Base-by-base conservation (phyloP, 1,140 invertebrate genomes). In the Ganaspis sp. region DNA sequence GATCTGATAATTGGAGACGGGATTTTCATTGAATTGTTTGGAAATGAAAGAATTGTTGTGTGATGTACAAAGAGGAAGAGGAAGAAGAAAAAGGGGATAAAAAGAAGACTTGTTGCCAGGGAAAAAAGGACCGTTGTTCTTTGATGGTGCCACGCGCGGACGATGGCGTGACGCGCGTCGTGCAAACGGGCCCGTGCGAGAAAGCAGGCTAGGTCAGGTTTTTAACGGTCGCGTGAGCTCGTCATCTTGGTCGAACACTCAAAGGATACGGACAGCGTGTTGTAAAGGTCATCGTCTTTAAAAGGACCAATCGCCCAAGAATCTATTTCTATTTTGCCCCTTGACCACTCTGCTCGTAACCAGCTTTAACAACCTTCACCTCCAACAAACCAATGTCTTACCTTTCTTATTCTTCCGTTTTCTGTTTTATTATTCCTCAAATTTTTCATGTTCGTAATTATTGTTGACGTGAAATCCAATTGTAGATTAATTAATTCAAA, bases 201-300 rank as follows among this genome's bases (percentile, higher is more conserved):
- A 64, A 64, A 64, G 58, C 58, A 34, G 58, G 58, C 58, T 87
- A 87, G 86, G 87, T 88, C 87, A 88, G 85, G 86, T 86, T 88
- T 87, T 85, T 87, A 87, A 87, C 83, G 87, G 85, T 88, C 86
- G 87, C 86, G 87, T 88, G 86, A 83, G 86, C 86, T 84, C 87
- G 87, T 88, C 85, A 88, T 86, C 86, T 84, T 86, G 86, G 53
- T 17, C 49, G 21, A 54, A 29, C 34, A 53, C 45, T 45, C 40
- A 45, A 38, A 70, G 11, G 9, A 70, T 42, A 40, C 40, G 34
- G 34, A 70, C 12, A 70, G 21, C 34, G 17, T 70, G 34, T 40
- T 70, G 40, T 70, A 42, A 70, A 38, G 40, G 69, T 70, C 40
- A 70, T 40, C 37, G 29, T 45, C 40, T 70, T 40, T 70, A 45